phyloP scores from a whole-genome alignment of 2,797 vertebrate genomes.

The Falco novaeseelandiae region DNA sequence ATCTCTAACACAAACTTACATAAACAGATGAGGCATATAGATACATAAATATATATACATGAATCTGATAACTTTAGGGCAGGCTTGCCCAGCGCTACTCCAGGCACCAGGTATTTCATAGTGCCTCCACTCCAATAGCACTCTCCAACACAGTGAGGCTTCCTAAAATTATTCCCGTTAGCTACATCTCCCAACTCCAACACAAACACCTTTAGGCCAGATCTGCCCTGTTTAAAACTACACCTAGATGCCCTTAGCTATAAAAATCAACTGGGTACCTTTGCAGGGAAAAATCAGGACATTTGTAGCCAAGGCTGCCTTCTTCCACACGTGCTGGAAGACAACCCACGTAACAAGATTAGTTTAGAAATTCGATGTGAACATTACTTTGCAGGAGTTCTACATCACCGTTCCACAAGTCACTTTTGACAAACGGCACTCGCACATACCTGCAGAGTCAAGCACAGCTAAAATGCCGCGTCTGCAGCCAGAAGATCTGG shows the following conservation, averaged over 20 bases:
- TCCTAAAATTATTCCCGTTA: neutral
- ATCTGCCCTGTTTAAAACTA: neutral
- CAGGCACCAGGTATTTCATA: neutral
- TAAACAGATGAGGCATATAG: neutral
- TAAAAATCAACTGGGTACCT: neutral
- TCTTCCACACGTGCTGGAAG: neutral
- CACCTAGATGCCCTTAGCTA: neutral
- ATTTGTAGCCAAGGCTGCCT: neutral
- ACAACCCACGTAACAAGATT: neutral
- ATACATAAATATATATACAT: neutral
- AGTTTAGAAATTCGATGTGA: neutral
- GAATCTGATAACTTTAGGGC: neutral
- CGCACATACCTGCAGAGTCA: neutral
- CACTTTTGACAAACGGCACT: neutral
- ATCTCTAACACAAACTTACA: neutral
- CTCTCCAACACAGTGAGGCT: neutral
- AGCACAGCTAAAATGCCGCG: neutral
- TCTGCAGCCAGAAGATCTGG: neutral
- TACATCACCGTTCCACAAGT: neutral
- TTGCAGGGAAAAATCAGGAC: neutral
- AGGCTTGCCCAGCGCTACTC: neutral
- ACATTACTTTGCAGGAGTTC: neutral
- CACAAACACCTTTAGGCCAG: neutral
- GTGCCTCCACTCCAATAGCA: accelerated
- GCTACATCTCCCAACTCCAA: neutral